Evolutionary conservation across 2,797 vertebrate genomes (phyloP), one percentile per base, ranked within the genome.

Genomic region (Tokudaia muenninki): DNA sequence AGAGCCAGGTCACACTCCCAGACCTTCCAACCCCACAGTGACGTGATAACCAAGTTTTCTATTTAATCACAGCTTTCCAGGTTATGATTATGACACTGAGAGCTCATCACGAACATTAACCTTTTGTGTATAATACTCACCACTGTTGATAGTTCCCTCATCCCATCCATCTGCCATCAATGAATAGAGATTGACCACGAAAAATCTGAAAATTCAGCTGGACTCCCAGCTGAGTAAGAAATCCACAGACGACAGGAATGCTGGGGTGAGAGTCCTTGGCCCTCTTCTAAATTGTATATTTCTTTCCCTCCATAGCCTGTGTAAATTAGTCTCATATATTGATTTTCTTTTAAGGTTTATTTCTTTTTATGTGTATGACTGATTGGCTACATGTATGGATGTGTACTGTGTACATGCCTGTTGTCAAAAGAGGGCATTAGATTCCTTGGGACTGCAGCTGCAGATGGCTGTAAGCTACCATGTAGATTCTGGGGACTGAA

Each of bases 261-360:
- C 61, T 93, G 90, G 19, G 50, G 17, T 7, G 65, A 94, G 22
- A 90, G 16, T 29, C 24, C 47, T 16, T 52, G 52, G 74, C 50
- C 29, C 65, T 90, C 19, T 92, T 79, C 78, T 96, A 52, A 94
- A 75, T 5, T 55, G 9, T 34, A 0, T 80, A 72, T 63, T 90
- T 91, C 61, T 92, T 90, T 93, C 86, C 82, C 34, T 88, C 50
- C 50, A 37, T 61, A 78, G 17, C 65, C 52, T 88, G 31, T 44
- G 61, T 65, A 93, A 41, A 63, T 57, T 65, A 34, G 14, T 87
- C n/a, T 55, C 34, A 37, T 19, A 52, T 47, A 70, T n/a, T 67
- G 44, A n/a, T 70, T 86, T 72, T 55, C 22, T 72, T 87, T 87
- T 55, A 55, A 87, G 34, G 6, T 72, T 72, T 72, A 87, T 55